These are phyloP conservation scores for Enteromius anoplus DNA, from an alignment of 2,797 vertebrate genomes.

Conservation along the genomic window DNA sequence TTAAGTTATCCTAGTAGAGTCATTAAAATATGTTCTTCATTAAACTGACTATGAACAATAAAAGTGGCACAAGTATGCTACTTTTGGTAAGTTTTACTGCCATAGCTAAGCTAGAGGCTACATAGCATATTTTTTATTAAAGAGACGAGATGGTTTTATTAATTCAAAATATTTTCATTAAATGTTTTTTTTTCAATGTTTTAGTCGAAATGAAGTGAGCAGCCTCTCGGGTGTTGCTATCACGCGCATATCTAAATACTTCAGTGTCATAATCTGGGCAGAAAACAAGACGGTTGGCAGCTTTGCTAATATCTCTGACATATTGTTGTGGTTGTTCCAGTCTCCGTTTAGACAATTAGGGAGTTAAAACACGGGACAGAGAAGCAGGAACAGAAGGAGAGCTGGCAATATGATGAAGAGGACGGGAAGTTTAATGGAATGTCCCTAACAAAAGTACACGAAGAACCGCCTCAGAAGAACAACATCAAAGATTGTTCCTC, in stretches of 20 bases:
- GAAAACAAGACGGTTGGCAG: constrained; percentile 20
- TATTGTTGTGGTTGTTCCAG: constrained; percentile 23
- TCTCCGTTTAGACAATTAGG: constrained; percentile 39
- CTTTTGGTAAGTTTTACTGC: background rate
- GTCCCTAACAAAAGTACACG: background rate
- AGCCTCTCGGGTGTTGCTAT: background rate
- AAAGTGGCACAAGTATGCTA: background rate
- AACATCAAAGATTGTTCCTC: background rate
- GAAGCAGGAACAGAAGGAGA: background rate
- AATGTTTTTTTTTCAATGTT: background rate
- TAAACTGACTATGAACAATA: background rate
- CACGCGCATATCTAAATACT: background rate
- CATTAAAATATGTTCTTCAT: background rate
- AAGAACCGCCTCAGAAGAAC: background rate
- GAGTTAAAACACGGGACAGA: constrained; percentile 27
- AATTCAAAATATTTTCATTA: background rate
- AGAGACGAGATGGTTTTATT: background rate
- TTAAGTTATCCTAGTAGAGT: background rate
- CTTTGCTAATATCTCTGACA: constrained; percentile 45
- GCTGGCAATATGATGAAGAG: constrained; percentile 2
- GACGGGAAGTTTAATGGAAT: constrained; percentile 36
- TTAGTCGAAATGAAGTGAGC: background rate
- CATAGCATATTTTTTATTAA: background rate
- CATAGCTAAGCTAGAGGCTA: background rate
- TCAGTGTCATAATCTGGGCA: background rate